These are phyloP conservation scores for Phycodurus eques DNA, from an alignment of 2,113 vertebrate genomes.

Conservation along the genomic window DNA sequence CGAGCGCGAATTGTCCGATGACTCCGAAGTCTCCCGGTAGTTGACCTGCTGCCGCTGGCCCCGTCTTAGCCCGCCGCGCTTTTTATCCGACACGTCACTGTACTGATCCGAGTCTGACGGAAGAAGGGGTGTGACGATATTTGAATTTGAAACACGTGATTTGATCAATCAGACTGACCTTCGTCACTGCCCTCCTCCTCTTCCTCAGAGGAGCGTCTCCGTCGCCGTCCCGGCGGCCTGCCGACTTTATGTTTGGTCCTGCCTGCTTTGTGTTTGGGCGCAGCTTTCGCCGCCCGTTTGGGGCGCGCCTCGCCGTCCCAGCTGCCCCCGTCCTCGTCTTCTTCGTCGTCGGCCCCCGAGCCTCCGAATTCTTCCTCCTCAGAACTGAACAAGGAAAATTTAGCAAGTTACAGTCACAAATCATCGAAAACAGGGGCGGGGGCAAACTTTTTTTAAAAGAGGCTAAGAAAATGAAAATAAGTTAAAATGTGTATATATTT, in stretches of 20 bases:
- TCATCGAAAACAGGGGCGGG: background rate
- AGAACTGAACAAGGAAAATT: constrained; percentile 67
- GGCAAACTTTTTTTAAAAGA: too few relatives aligned
- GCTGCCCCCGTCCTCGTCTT: constrained; percentile 79
- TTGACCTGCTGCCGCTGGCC: constrained; percentile 92
- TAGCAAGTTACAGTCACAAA: background rate
- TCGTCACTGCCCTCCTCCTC: constrained; percentile 69
- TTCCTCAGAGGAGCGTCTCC: constrained; percentile 64
- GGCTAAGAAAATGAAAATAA: too few relatives aligned
- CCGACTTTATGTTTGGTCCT: constrained; percentile 75
- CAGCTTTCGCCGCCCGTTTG: constrained; percentile 39
- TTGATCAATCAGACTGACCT: constrained; percentile 43
- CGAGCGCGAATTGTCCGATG: constrained; percentile 83
- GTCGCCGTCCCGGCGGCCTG: constrained; percentile 60
- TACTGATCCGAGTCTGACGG: constrained; percentile 82
- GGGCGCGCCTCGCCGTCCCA: constrained; percentile 71
- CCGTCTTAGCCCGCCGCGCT: constrained; percentile 85
- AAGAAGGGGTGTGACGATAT: background rate
- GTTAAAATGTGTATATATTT: too few relatives aligned
- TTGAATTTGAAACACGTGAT: too few relatives aligned
- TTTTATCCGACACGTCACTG: constrained; percentile 84
- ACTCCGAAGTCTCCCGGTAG: constrained; percentile 93
- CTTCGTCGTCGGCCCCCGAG: constrained; percentile 85
- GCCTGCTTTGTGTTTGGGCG: constrained; percentile 33
- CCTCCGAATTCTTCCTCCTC: constrained; percentile 87